Evolutionary conservation across 2,113 vertebrate species (phyloP).

Genomic region (Petroica traversi): DNA sequence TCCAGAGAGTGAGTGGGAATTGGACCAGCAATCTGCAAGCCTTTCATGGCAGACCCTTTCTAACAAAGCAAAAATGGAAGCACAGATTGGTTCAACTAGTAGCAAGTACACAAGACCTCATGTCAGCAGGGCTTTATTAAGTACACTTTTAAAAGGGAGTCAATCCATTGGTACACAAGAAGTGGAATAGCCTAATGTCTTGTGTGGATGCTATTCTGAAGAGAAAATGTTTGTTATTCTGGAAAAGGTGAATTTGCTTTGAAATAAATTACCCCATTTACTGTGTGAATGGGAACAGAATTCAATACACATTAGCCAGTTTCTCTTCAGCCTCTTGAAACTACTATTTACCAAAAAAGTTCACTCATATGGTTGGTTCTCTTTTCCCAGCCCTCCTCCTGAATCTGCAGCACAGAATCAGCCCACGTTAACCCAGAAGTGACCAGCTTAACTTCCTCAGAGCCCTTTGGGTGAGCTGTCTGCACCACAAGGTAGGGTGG

Average conservation of each 20-base stretch:
- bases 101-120: neutral
- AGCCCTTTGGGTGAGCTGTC: neutral
- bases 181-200: neutral
- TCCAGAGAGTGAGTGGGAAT: conserved; percentile 83
- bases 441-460: neutral
- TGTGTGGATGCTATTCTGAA: neutral
- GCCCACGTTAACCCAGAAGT: neutral
- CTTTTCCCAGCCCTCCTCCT: neutral
- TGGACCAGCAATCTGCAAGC: conserved; percentile 84
- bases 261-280: neutral
- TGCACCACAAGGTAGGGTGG: neutral
- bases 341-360: neutral
- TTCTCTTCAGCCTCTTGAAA: neutral
- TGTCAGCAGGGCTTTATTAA: neutral
- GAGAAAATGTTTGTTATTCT: neutral
- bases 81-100: neutral
- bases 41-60: conserved; percentile 91
- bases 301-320: neutral
- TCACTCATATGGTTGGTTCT: neutral
- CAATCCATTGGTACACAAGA: neutral
- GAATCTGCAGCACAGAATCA: neutral
- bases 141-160: neutral
- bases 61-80: conserved; percentile 34
- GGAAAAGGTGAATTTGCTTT: neutral
- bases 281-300: neutral